Evolutionary conservation across 2,113 vertebrate species (phyloP).

Genomic region (Cynocephalus volans): DNA sequence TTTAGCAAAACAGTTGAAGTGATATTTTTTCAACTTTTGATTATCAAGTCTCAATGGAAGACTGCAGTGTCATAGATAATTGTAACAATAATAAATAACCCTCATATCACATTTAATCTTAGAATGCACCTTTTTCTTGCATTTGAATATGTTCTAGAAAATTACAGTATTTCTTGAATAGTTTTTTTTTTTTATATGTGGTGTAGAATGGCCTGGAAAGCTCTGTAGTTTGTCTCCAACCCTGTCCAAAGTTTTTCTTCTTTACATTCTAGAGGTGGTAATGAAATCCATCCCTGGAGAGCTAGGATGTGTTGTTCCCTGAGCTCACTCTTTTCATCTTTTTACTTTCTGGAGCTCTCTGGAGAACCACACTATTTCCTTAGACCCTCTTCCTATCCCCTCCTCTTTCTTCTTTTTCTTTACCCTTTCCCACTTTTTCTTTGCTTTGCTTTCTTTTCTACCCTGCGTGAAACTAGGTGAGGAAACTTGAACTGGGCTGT

Average conservation of each 20-base stretch:
- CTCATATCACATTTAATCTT: slow-evolving; percentile 51
- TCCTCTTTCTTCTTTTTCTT: not conserved
- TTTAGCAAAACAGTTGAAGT: slow-evolving; percentile 78
- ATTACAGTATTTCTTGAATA: not conserved
- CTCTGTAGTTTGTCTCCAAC: not conserved
- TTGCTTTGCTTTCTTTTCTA: not conserved
- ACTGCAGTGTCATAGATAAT: not conserved
- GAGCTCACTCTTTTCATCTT: not conserved
- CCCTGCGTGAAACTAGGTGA: not conserved
- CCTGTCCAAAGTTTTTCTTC: not conserved
- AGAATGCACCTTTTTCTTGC: slow-evolving; percentile 36
- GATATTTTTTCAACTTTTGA: slow-evolving; percentile 61
- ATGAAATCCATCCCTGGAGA: not conserved
- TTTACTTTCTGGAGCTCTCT: slow-evolving; percentile 13
- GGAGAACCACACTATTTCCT: not conserved
- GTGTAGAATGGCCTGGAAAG: not conserved
- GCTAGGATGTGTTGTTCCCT: not conserved
- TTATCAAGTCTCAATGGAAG: slow-evolving; percentile 53
- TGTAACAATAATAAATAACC: not conserved
- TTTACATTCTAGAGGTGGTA: not conserved
- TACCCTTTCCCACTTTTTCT: not conserved
- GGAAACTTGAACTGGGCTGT: not conserved
- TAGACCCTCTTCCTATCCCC: not conserved
- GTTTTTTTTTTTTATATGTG: not conserved
- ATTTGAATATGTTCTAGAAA: slow-evolving; percentile 54